phyloP scores from a whole-genome alignment of 2,113 vertebrate species.

The Dromaius novaehollandiae region DNA sequence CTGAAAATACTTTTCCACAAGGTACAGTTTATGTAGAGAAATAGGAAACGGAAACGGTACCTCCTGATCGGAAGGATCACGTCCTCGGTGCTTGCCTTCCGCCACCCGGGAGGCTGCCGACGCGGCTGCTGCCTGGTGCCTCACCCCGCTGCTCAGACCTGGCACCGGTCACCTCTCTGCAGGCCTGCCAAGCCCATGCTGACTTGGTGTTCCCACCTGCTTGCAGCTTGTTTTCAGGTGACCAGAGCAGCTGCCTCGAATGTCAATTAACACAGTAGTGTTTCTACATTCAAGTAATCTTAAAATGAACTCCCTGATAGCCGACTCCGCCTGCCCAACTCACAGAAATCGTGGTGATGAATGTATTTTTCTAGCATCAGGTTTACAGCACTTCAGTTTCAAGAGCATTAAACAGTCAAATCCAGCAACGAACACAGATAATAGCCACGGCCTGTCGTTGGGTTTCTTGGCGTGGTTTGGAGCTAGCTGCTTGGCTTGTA shows the following conservation, averaged over 20 bases:
- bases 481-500: neutral
- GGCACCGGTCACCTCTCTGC: neutral
- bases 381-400: neutral
- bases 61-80: accelerated
- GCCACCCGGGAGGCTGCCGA: neutral
- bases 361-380: neutral
- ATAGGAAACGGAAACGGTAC: neutral
- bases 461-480: neutral
- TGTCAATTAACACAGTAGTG: neutral
- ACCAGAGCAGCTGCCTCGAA: neutral
- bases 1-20: accelerated
- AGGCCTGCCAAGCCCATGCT: neutral
- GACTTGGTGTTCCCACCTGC: neutral
- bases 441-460: neutral
- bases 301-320: neutral
- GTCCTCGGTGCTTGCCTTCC: accelerated
- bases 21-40: accelerated
- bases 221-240: neutral
- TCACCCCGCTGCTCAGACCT: neutral
- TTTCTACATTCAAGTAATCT: neutral
- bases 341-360: neutral
- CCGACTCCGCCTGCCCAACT: neutral
- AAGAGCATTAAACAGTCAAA: neutral
- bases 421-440: neutral
- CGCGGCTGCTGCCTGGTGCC: accelerated